These are phyloP conservation scores for Campylorhamphus procurvoides DNA, from an alignment of 2,113 vertebrate species.

Conservation along the genomic window DNA sequence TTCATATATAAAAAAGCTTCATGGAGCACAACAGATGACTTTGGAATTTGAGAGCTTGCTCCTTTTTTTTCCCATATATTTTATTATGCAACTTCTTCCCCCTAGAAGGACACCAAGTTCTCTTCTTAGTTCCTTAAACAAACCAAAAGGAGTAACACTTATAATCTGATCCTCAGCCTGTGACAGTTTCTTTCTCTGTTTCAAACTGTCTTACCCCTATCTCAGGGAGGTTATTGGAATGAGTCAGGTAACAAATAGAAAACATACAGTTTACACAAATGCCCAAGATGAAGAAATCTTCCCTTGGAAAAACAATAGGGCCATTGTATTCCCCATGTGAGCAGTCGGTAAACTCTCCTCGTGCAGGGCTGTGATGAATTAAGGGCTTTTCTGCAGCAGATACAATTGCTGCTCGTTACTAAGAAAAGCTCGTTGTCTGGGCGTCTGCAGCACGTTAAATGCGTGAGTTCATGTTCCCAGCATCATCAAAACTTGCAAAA, in stretches of 20 bases:
- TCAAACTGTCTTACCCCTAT: not conserved
- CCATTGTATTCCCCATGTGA: not conserved
- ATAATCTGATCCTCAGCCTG: not conserved
- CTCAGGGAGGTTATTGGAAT: not conserved
- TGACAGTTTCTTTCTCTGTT: not conserved
- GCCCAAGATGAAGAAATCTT: not conserved
- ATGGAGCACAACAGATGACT: not conserved
- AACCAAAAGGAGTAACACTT: not conserved
- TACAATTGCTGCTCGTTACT: not conserved
- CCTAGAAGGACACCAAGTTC: not conserved
- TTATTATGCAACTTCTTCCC: not conserved
- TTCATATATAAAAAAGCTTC: not conserved
- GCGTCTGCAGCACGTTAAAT: not conserved
- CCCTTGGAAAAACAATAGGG: not conserved
- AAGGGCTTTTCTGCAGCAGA: not conserved
- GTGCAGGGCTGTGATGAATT: slow-evolving; percentile 14
- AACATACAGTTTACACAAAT: not conserved
- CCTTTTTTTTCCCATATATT: not conserved
- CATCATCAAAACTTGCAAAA: not conserved
- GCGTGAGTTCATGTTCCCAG: accelerated
- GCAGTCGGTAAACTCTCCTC: not conserved
- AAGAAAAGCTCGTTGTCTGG: not conserved
- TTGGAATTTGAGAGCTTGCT: slow-evolving; percentile 1
- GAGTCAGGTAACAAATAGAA: slow-evolving; percentile 42
- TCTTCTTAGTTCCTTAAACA: not conserved